phyloP scores from a whole-genome alignment of 2,797 vertebrate genomes.

The Esox lucius region DNA sequence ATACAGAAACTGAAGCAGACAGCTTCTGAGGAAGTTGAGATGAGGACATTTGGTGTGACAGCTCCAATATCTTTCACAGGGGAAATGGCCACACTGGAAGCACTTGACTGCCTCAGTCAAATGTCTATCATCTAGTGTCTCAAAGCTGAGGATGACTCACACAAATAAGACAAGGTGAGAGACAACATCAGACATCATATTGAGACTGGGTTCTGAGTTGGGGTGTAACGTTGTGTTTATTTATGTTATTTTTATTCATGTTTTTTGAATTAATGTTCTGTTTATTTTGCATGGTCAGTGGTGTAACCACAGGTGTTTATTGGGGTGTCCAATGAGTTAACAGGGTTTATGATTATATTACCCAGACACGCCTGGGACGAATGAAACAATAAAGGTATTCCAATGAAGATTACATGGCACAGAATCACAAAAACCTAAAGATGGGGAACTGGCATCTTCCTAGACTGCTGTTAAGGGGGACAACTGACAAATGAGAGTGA shows the following conservation, averaged over 20 bases:
- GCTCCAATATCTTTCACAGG: too few species aligned
- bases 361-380: slow-evolving; percentile 64
- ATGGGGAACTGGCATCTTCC: slow-evolving; percentile 41
- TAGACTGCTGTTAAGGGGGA: background rate
- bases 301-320: slow-evolving; percentile 17
- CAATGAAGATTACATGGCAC: slow-evolving; percentile 65
- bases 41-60: background rate
- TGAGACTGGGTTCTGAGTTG: slow-evolving; percentile 28
- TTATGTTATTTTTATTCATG: too few species aligned
- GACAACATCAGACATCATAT: slow-evolving; percentile 8
- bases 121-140: background rate
- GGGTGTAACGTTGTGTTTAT: too few species aligned
- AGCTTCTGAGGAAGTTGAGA: background rate
- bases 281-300: slow-evolving; percentile 6
- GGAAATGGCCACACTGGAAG: too few species aligned
- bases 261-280: too few species aligned
- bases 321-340: slow-evolving; percentile 23
- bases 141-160: background rate
- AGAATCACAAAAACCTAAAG: slow-evolving; percentile 48
- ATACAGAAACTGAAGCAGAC: background rate
- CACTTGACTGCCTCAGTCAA: background rate
- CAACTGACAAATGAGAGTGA: slow-evolving; percentile 1
- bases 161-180: slow-evolving; percentile 1
- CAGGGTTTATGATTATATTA: slow-evolving; percentile 50
- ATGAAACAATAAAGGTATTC: slow-evolving; percentile 59